phyloP scores from a whole-genome alignment of 2,888 invertebrate species.

The Syrista parreyssii region DNA sequence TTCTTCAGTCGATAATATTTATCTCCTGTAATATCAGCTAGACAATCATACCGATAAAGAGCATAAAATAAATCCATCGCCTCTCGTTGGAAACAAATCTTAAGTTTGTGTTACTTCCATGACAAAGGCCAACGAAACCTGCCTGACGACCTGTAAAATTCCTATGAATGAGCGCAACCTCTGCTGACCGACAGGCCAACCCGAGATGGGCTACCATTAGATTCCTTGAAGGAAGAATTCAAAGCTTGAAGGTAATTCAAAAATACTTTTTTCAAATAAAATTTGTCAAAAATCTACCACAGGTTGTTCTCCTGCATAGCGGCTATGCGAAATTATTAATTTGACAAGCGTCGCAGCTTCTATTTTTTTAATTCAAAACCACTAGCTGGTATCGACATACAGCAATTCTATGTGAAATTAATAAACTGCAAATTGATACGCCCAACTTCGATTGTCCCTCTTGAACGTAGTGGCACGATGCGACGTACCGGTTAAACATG shows the following conservation, averaged over 20 bases:
- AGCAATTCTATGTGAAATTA: not conserved
- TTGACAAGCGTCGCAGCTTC: not conserved
- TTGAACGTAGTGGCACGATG: not conserved
- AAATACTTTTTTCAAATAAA: not conserved
- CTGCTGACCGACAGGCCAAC: slow-evolving; percentile 28
- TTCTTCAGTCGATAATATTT: not conserved
- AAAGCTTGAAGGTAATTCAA: not conserved
- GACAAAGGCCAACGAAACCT: slow-evolving; percentile 59
- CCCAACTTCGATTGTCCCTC: not conserved
- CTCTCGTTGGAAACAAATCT: slow-evolving; percentile 4
- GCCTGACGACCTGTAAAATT: slow-evolving; percentile 62
- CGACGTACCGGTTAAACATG: not conserved
- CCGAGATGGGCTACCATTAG: not conserved
- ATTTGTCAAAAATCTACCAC: not conserved
- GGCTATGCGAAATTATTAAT: not conserved
- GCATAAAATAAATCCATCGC: not conserved
- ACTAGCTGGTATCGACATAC: too few species aligned
- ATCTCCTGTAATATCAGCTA: not conserved
- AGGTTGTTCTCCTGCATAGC: not conserved
- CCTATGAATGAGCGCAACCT: slow-evolving; percentile 59
- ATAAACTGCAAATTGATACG: not conserved
- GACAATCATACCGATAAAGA: not conserved
- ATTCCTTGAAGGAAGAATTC: not conserved
- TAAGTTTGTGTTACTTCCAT: slow-evolving; percentile 34
- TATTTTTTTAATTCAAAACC: not conserved